phyloP scores from a whole-genome alignment of 2,113 vertebrate species.

The Melanerpes formicivorus region DNA sequence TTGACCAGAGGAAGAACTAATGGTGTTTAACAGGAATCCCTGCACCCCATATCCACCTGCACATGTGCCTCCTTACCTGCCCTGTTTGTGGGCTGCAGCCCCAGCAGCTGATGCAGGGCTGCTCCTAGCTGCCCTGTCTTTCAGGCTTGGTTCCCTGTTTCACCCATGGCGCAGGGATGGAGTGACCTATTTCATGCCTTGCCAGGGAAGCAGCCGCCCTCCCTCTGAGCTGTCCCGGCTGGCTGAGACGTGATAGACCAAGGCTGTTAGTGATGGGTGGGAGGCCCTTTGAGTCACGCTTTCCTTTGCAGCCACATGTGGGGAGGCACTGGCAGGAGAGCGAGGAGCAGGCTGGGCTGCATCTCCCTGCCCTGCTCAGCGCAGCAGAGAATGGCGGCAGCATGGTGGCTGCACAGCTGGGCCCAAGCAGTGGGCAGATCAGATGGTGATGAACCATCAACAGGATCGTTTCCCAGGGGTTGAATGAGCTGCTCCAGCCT shows the following conservation, averaged over 20 bases:
- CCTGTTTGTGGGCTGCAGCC: rapidly evolving
- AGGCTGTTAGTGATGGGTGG: slow-evolving; percentile 7
- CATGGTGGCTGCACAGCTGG: rapidly evolving
- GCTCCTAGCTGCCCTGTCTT: neutral
- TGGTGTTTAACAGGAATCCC: rapidly evolving
- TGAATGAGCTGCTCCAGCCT: no score
- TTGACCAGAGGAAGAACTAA: neutral
- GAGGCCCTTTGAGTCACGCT: slow-evolving; percentile 26
- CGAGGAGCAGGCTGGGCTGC: rapidly evolving
- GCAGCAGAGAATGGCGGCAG: rapidly evolving
- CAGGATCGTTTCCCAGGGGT: neutral
- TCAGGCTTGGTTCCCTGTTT: rapidly evolving
- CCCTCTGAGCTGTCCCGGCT: neutral
- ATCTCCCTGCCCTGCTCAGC: rapidly evolving
- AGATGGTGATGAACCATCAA: neutral
- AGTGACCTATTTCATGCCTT: neutral
- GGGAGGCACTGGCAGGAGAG: neutral
- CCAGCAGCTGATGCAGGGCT: neutral
- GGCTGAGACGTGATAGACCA: slow-evolving; percentile 38
- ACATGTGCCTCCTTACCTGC: neutral
- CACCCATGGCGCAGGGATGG: rapidly evolving
- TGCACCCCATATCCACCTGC: neutral
- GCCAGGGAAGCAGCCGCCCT: neutral
- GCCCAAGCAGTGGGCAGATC: slow-evolving; percentile 1
- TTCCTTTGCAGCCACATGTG: rapidly evolving